A percentile compares a stretch with the other conserved stretches of the same genome.
Evolutionary conservation across 2,113 vertebrate genomes (phyloP).

Genomic region (Rhadina sibilatrix): DNA sequence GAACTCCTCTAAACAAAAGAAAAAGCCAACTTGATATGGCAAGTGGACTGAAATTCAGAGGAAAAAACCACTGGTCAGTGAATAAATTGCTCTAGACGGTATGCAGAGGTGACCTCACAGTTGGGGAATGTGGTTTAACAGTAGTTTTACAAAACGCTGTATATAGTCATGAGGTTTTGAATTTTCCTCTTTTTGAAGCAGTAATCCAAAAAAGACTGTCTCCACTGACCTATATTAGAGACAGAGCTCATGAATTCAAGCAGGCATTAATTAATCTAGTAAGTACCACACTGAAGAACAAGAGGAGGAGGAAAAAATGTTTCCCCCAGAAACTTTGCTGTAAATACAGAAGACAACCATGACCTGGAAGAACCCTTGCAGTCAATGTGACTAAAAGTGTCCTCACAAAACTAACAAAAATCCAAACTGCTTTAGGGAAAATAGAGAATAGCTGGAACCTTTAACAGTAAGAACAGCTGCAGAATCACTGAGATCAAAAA

Average conservation of each 20-base stretch:
- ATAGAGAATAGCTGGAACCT: neutral
- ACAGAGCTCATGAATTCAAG: neutral
- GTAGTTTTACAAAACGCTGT: constrained; percentile 8
- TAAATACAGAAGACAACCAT: neutral
- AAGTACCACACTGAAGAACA: neutral
- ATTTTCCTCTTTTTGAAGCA: neutral
- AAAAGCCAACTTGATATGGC: neutral
- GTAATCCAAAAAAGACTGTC: neutral
- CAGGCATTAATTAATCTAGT: neutral
- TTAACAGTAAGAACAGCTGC: neutral
- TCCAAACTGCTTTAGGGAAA: neutral
- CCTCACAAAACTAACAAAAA: neutral
- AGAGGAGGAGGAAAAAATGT: neutral
- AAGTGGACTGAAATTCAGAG: neutral
- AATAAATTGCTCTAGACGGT: neutral
- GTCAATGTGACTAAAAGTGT: neutral
- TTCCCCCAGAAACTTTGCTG: neutral
- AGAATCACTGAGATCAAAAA: neutral
- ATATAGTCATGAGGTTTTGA: neutral
- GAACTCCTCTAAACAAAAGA: neutral
- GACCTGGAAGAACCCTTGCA: neutral
- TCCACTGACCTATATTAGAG: neutral
- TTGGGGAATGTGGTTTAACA: neutral
- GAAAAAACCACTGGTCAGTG: neutral
- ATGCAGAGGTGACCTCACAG: neutral